These are phyloP conservation scores for Melieria crassipennis DNA, from an alignment of 2,888 invertebrate genomes.

Conservation along the genomic window DNA sequence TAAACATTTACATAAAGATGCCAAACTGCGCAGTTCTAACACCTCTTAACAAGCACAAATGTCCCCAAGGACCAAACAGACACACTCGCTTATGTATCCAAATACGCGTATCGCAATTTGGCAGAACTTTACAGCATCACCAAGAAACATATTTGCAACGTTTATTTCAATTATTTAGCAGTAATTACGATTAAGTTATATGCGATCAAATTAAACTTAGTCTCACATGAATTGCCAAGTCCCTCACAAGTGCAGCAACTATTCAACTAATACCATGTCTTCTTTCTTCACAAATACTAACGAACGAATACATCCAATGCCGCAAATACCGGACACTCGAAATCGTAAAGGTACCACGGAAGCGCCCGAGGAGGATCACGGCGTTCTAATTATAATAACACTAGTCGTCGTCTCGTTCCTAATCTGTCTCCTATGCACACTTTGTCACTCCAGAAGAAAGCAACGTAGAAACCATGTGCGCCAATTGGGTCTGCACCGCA, in stretches of 20 bases:
- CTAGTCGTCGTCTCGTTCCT: conserved; percentile 67
- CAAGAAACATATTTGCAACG: background rate
- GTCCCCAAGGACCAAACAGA: too few species aligned
- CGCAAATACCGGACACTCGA: background rate
- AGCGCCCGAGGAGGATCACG: conserved; percentile 67
- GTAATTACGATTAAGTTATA: background rate
- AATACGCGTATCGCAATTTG: too few species aligned
- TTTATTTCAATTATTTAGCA: background rate
- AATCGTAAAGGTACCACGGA: conserved; percentile 63
- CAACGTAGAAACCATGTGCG: conserved; percentile 63
- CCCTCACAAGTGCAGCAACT: background rate
- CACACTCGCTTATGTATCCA: too few species aligned
- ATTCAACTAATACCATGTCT: conserved; percentile 8
- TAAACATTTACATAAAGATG: too few species aligned
- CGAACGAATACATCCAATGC: conserved; percentile 9
- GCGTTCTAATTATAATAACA: conserved; percentile 67
- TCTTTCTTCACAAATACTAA: conserved; percentile 13
- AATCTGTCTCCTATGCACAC: conserved; percentile 68
- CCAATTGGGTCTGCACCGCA: conserved; percentile 65
- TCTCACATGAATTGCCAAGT: background rate
- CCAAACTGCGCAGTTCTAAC: too few species aligned
- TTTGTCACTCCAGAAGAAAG: conserved; percentile 68
- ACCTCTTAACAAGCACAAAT: too few species aligned
- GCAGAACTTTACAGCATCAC: background rate
- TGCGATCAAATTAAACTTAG: background rate